Evolutionary conservation across 1,140 invertebrate species (phyloP).

Genomic region (Oreohelix idahoensis): DNA sequence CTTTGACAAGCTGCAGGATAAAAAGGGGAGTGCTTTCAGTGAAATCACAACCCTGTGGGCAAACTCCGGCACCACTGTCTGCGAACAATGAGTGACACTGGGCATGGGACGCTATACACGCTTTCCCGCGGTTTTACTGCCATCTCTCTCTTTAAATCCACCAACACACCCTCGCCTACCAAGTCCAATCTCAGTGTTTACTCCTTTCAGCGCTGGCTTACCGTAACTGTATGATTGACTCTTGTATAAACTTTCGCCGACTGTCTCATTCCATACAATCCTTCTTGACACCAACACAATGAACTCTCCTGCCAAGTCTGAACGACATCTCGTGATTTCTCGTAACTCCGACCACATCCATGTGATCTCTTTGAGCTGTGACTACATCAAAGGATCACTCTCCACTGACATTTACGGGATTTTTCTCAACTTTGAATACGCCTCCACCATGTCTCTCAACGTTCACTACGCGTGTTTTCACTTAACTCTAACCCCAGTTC

Average conservation of each 20-base stretch:
- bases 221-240: background rate
- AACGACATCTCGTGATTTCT: too few relatives aligned
- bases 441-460: too few relatives aligned
- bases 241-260: background rate
- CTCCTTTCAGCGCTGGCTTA: background rate
- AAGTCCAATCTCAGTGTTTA: background rate
- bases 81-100: background rate
- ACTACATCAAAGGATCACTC: too few relatives aligned
- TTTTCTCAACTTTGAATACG: too few relatives aligned
- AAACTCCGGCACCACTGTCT: conserved; percentile 8
- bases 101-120: background rate
- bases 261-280: too few relatives aligned
- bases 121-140: background rate
- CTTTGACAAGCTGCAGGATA: background rate
- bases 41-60: conserved; percentile 20
- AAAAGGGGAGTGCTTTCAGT: background rate
- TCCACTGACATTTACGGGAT: too few relatives aligned
- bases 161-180: background rate
- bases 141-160: background rate
- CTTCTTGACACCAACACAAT: too few relatives aligned
- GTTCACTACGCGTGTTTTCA: too few relatives aligned
- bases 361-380: too few relatives aligned
- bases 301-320: too few relatives aligned
- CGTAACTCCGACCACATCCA: too few relatives aligned
- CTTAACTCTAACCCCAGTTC: too few relatives aligned